These are phyloP conservation scores for Polydrusus cervinus DNA, from an alignment of 2,888 invertebrate species.

Conservation along the genomic window DNA sequence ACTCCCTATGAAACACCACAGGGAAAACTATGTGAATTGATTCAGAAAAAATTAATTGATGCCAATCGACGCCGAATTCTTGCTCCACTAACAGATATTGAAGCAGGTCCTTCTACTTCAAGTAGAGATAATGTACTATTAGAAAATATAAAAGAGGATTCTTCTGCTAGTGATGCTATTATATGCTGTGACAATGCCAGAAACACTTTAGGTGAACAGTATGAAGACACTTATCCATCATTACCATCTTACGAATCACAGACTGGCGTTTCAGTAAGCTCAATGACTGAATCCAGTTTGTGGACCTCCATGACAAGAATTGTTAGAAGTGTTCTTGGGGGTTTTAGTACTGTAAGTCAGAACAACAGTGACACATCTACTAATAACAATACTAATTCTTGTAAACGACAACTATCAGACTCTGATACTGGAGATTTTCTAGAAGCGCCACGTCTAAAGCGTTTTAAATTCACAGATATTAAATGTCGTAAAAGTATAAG, in stretches of 20 bases:
- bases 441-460: constrained; percentile 58
- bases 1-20: constrained; percentile 50
- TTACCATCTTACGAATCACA: constrained; percentile 4
- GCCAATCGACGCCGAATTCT: constrained; percentile 1
- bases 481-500: constrained; percentile 65
- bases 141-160: constrained; percentile 9
- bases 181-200: not conserved
- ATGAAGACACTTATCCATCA: too few species aligned
- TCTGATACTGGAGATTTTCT: constrained; percentile 43
- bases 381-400: constrained; percentile 21
- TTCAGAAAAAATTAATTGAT: not conserved
- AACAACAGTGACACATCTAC: constrained; percentile 2
- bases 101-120: constrained; percentile 11
- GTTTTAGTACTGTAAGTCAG: constrained; percentile 26
- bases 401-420: constrained; percentile 50
- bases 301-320: constrained; percentile 63
- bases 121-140: not conserved
- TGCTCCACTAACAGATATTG: not conserved
- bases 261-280: constrained; percentile 35
- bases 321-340: constrained; percentile 58
- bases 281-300: constrained; percentile 53
- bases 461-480: constrained; percentile 64
- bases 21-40: constrained; percentile 24
- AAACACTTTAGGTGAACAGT: not conserved
- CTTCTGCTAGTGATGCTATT: not conserved